Evolutionary conservation across 2,113 vertebrate species (phyloP).

Genomic region (Brachirus orientalis): DNA sequence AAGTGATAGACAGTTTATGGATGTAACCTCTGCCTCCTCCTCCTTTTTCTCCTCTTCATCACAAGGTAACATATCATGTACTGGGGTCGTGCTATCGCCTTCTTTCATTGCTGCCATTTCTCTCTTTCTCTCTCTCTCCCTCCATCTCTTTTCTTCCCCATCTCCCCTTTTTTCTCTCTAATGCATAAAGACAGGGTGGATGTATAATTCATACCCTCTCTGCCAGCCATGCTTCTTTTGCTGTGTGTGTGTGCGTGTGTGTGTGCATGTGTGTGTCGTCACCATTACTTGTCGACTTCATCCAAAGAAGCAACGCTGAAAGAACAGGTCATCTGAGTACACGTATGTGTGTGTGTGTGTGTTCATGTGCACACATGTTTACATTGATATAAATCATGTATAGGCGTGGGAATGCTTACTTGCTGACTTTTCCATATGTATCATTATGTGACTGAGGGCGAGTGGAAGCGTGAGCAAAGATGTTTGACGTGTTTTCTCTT

Average conservation of each 20-base stretch:
- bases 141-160: constrained; percentile 24
- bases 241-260: constrained; percentile 41
- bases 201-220: constrained; percentile 79
- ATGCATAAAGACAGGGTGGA: constrained; percentile 75
- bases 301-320: constrained; percentile 44
- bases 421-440: constrained; percentile 32
- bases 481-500: constrained; percentile 54
- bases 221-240: constrained; percentile 56
- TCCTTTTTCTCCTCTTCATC: constrained; percentile 13
- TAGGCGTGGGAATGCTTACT: constrained; percentile 65
- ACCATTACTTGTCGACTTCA: constrained; percentile 43
- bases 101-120: constrained; percentile 46
- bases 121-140: constrained; percentile 22
- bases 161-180: constrained; percentile 52
- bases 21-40: background rate
- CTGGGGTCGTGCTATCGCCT: constrained; percentile 49
- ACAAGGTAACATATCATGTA: constrained; percentile 39
- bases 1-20: constrained; percentile 30
- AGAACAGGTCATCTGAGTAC: constrained; percentile 62
- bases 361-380: constrained; percentile 14
- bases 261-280: background rate
- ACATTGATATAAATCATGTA: constrained; percentile 61
- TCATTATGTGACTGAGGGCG: constrained; percentile 18
- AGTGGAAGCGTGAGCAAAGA: constrained; percentile 33
- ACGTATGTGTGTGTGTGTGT: constrained; percentile 20